Conservation (phyloP, 2,797 vertebrate genomes). For the Gephyroberyx darwinii region DNA sequence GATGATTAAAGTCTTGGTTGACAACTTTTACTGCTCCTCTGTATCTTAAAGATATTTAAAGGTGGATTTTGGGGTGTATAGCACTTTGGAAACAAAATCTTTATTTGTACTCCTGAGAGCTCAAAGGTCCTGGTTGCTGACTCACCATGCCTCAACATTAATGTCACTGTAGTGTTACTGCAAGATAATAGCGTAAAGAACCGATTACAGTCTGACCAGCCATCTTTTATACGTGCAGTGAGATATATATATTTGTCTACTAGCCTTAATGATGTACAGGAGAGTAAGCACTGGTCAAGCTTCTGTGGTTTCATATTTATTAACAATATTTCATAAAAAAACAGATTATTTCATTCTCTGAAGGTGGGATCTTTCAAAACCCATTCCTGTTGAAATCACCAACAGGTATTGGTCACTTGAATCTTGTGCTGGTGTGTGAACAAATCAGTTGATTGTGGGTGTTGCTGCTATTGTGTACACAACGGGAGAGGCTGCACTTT, state of each 20-base stretch:
- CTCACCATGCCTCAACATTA: too few relatives aligned
- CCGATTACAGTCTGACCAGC: background rate
- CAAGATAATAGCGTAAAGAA: background rate
- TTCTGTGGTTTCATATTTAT: background rate
- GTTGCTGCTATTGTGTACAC: conserved; percentile 19
- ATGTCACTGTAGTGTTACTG: background rate
- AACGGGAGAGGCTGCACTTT: conserved; percentile 34
- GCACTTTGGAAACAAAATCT: conserved; percentile 56
- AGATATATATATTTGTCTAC: background rate
- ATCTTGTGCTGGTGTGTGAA: conserved; percentile 12
- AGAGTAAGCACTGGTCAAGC: background rate
- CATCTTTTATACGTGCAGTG: background rate
- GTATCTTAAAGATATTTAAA: background rate
- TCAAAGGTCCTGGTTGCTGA: conserved; percentile 1
- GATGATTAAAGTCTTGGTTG: background rate
- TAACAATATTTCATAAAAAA: background rate
- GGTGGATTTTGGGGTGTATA: background rate
- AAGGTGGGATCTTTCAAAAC: background rate
- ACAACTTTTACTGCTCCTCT: background rate
- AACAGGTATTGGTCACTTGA: background rate
- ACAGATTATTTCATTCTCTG: background rate
- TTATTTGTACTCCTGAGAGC: conserved; percentile 33
- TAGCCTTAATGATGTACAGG: background rate
- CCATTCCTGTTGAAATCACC: conserved; percentile 25
- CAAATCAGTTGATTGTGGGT: background rate